Base-by-base conservation (phyloP, 37 sponge, comb jelly and placozoan genomes). In the Trichoplax adhaerens region DNA sequence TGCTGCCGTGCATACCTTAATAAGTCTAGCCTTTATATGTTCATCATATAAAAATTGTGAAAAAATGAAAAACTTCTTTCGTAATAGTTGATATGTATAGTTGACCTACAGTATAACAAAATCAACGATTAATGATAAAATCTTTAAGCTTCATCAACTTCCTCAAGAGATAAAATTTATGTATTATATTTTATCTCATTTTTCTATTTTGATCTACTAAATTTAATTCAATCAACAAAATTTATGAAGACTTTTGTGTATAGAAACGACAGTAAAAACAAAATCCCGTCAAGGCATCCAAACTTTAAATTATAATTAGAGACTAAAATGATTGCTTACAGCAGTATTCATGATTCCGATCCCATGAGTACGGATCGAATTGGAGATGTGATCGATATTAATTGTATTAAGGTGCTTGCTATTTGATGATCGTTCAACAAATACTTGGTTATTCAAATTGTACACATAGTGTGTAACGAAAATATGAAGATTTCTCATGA, bases 21-120 rank as follows among this genome's bases (percentile, higher is more conserved):
- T 72, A 50, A 95, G 76, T 8, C 87, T 68, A 54, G 91, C 93
- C 57, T 95, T 91, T 72, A 95, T 95, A 80, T 95, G 88, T 79
- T 95, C 98, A 83, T 95, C 98, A 62, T 84, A 88, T 76, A 95
- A 86, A 70, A 95, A 95, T 78, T 95, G 98, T 5, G 98, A 95
- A 74, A 95, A 95, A 54, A 85, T 83, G 70, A 78, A 91, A 77
- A 95, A 95, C 77, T 88, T 91, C 86, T 95, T 95, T 54, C 85
- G 57, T 63, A 95, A 71, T 64, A 84, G 91, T 83, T 91, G 92
- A 66, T 85, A 95, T 3, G 92, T 95, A 67, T 91, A 95, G 81
- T 95, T 95, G 64, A 95, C 89, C 87, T 86, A 58, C 1, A 77
- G 6, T 50, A 65, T 53, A 29, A 70, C 6, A 51, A 76, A 5